A percentile compares a stretch with the other conserved stretches of the same genome.
Evolutionary conservation across 2,797 vertebrate species (phyloP).

Genomic region (Sebastes oblongus): DNA sequence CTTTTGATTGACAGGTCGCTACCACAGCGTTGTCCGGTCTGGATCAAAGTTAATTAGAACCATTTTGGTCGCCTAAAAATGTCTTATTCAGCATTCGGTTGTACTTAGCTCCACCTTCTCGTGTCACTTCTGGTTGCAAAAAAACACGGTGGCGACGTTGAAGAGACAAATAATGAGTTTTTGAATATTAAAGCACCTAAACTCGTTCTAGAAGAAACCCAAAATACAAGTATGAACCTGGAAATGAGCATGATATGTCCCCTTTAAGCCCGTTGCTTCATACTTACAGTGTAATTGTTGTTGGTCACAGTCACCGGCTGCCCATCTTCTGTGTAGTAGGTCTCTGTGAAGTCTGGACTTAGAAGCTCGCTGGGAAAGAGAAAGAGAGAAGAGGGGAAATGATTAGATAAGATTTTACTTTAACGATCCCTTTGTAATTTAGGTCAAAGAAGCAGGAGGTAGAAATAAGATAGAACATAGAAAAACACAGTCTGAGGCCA

Average conservation of each 20-base stretch:
- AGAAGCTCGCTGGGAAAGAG: constrained; percentile 76
- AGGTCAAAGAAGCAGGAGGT: neutral
- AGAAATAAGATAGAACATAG: neutral
- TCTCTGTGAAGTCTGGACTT: constrained; percentile 81
- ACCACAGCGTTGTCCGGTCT: no score
- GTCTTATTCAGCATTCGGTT: accelerated
- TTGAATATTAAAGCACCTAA: accelerated
- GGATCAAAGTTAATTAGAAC: no score
- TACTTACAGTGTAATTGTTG: constrained; percentile 77
- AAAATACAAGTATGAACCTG: neutral
- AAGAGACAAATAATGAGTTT: no score
- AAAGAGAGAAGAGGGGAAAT: neutral
- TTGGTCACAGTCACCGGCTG: constrained; percentile 70
- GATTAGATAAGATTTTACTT: constrained; percentile 9
- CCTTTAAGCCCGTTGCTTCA: neutral
- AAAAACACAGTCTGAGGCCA: neutral
- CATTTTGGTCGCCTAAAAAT: no score
- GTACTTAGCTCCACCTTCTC: no score
- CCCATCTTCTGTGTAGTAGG: constrained; percentile 77
- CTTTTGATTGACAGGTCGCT: no score
- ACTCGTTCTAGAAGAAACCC: accelerated
- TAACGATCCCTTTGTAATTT: neutral
- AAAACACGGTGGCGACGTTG: no score
- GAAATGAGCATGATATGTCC: no score
- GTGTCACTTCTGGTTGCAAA: no score